These are phyloP conservation scores for Upupa epops DNA, from an alignment of 2,113 vertebrate species.

Conservation along the genomic window DNA sequence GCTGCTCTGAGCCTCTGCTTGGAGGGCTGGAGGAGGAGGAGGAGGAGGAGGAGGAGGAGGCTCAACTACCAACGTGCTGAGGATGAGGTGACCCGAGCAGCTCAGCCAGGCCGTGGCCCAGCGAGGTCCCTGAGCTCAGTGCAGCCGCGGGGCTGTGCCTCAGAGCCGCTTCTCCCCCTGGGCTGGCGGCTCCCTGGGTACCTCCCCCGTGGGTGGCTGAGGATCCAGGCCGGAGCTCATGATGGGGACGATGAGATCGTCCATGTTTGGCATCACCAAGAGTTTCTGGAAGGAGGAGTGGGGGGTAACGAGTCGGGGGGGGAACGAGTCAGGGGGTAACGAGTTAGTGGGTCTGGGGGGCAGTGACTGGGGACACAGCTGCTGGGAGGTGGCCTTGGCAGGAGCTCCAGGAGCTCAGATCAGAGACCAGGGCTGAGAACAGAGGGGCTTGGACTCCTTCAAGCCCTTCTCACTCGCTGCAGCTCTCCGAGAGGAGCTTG, in stretches of 20 bases:
- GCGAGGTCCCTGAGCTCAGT: not conserved
- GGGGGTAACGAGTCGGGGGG: not conserved
- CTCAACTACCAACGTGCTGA: not conserved
- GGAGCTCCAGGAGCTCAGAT: accelerated
- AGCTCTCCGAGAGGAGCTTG: too few species aligned
- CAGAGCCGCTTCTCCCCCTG: conserved; percentile 56
- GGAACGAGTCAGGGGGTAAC: too few species aligned
- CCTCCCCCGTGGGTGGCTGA: not conserved
- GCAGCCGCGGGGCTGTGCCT: not conserved
- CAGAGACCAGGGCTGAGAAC: not conserved
- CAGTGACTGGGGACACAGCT: not conserved
- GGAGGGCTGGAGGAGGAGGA: not conserved
- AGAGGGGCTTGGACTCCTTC: not conserved
- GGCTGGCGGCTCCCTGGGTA: conserved; percentile 30
- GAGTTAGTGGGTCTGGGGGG: not conserved
- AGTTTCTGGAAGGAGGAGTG: conserved; percentile 78
- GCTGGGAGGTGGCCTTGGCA: not conserved
- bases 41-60: not conserved
- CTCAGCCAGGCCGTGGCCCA: not conserved
- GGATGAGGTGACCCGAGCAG: not conserved
- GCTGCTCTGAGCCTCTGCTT: not conserved
- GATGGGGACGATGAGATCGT: conserved; percentile 86
- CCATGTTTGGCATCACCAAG: conserved; percentile 92
- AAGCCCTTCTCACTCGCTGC: too few species aligned
- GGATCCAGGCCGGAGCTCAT: conserved; percentile 79